phyloP scores from a whole-genome alignment of 2,113 vertebrate genomes.

The Elephas maximus region DNA sequence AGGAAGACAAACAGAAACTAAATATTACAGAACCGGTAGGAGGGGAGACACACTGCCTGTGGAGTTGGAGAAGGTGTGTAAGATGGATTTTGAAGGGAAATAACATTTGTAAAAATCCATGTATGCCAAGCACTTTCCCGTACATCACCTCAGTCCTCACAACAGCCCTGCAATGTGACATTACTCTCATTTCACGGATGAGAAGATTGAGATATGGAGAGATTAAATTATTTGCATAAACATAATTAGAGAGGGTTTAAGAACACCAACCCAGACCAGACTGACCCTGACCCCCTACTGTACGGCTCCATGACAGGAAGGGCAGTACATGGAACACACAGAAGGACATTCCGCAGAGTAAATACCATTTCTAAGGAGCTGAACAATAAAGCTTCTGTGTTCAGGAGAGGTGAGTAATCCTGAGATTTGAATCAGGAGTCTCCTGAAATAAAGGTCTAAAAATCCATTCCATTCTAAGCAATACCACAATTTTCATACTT shows the following conservation, averaged over 20 bases:
- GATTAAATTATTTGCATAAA: neutral
- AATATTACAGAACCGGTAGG: neutral
- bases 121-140: fast-evolving
- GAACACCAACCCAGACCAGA: neutral
- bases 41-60: too few relatives aligned
- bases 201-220: neutral
- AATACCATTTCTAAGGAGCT: neutral
- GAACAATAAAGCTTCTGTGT: neutral
- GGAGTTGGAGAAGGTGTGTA: neutral
- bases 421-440: neutral
- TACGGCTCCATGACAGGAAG: neutral
- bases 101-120: neutral
- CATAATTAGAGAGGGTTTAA: fast-evolving
- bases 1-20: neutral
- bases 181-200: neutral
- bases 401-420: neutral
- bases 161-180: too few relatives aligned
- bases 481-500: neutral
- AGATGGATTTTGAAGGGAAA: neutral
- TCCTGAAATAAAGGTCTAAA: neutral
- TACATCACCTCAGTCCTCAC: too few relatives aligned
- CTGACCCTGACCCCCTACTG: too few relatives aligned
- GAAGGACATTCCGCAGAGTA: neutral
- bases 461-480: neutral
- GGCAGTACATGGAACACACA: too few relatives aligned